Evolutionary conservation across 2,113 vertebrate species (phyloP).

Genomic region (Raja brachyura): DNA sequence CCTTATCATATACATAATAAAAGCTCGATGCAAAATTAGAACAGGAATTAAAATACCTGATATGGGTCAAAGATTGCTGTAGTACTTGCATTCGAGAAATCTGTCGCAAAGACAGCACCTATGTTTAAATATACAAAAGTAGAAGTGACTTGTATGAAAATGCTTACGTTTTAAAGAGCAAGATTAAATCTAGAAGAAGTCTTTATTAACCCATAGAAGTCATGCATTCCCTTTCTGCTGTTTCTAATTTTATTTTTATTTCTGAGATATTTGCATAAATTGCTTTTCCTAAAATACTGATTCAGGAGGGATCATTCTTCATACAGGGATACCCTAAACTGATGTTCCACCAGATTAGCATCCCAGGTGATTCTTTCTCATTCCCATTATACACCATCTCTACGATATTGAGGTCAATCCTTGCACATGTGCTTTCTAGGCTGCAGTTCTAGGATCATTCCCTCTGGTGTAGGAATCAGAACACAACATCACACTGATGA

Average conservation of each 20-base stretch:
- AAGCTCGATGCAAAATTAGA: constrained; percentile 16
- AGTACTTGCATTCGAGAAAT: constrained; percentile 88
- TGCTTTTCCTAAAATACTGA: background rate
- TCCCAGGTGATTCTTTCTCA: background rate
- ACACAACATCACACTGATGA: background rate
- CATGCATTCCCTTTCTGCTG: background rate
- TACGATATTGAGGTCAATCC: background rate
- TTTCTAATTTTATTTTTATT: background rate
- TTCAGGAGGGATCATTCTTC: background rate
- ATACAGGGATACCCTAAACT: background rate
- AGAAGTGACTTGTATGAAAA: background rate
- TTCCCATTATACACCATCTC: background rate
- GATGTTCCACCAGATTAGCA: background rate
- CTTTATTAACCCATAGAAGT: background rate
- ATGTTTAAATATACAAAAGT: constrained; percentile 44
- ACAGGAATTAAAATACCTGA: constrained; percentile 55
- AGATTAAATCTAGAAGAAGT: background rate
- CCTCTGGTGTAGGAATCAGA: background rate
- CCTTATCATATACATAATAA: background rate
- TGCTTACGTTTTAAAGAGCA: no score
- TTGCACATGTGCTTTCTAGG: background rate
- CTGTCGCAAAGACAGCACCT: constrained; percentile 83
- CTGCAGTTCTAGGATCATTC: background rate
- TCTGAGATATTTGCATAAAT: background rate
- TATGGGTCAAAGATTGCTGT: constrained; percentile 86